Base-by-base conservation (phyloP, 2,113 vertebrate genomes). In the Accipiter virgatus region DNA sequence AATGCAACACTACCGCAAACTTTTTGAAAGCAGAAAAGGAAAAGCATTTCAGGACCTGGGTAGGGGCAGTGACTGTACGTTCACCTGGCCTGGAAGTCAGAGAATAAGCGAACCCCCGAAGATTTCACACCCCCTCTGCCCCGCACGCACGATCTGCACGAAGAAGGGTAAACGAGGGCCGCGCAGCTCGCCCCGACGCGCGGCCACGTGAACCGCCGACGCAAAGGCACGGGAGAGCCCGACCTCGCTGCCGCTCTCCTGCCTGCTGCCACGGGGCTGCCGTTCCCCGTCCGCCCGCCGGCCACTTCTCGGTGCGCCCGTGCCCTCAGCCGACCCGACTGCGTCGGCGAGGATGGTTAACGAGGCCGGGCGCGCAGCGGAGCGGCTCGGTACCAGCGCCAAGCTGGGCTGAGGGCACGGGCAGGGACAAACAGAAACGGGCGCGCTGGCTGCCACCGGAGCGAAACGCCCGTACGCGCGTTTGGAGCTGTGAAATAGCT, bases 391-490 rank as follows among this genome's bases (percentile, higher is more conserved):
- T 59, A 17, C 45, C 38, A 38, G 38, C 38, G 38, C 75, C 75
- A 6, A 12, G 59, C 21, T 1, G 29, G 22, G 58, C 56, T 6
- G 31, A 42, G 31, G 59, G 45, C 45, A 16, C 47, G 3, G 45
- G 47, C 10, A 6, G 47, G 36, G 36, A 10, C 47, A 8, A 29
- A 16, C 38, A 8, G 42, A 5, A 8, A 16, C 0, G 11, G 38
- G 13, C 2, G 59, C 36, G 0, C 13, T 34, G 17, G 1, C 36
- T 1, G 43, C 15, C 43, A 4, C 2, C 21, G 2, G 73, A 17
- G 55, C 1, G 8, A 22, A 61, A 48, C 26, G 7, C 6, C 11
- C 42, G 1, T 0, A 5, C 13, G 2, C 40, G 1, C 31, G 0
- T 7, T 6, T 4, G 26, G 10, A 22, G 53, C 72, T 3, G 58